Percentiles rank a stretch among this genome's conserved stretches.
These are phyloP conservation scores for Petroica traversi DNA, from an alignment of 2,113 vertebrate genomes.

Conservation along the genomic window DNA sequence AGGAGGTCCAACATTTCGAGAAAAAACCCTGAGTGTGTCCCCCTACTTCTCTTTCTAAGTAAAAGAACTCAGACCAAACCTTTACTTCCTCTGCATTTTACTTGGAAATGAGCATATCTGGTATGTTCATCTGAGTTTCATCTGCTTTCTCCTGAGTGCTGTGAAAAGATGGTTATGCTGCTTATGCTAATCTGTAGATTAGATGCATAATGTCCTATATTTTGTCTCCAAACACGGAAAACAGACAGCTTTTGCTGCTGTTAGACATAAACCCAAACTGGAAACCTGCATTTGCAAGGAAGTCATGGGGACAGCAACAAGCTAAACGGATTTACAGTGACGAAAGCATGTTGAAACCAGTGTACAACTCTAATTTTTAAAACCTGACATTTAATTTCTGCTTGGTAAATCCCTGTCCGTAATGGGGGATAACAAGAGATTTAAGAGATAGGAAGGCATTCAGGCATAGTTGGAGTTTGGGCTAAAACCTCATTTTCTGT, in stretches of 20 bases:
- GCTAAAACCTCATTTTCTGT: neutral
- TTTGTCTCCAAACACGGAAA: neutral
- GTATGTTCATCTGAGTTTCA: neutral
- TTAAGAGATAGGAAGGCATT: neutral
- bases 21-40: neutral
- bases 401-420: neutral
- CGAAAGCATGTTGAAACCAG: neutral
- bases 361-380: neutral
- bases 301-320: neutral
- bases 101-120: neutral
- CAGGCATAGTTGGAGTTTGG: neutral
- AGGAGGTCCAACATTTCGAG: neutral
- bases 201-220: neutral
- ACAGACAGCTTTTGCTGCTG: neutral
- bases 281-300: neutral
- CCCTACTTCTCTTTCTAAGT: neutral
- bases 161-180: neutral
- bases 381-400: neutral
- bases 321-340: neutral
- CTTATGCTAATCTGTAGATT: slow-evolving; percentile 21
- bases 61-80: neutral
- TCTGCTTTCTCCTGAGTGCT: neutral
- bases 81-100: neutral
- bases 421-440: neutral
- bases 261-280: neutral